Evolutionary conservation across 2,888 invertebrate genomes (phyloP).

Genomic region (Halocaridina rubra): DNA sequence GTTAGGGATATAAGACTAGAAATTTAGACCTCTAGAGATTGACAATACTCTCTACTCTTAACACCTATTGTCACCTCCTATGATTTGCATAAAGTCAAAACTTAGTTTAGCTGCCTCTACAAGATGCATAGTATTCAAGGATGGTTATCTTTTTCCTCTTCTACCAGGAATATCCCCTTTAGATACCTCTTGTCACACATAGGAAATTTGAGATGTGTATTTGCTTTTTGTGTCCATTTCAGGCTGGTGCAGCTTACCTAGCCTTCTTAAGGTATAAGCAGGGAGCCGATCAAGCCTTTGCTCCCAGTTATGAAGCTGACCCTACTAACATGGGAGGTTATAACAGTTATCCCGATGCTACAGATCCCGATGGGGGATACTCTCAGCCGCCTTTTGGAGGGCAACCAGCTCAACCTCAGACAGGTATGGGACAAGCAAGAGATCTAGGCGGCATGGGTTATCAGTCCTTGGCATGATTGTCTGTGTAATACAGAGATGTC

Average conservation of each 20-base stretch:
- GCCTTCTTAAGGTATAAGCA: conserved; percentile 93
- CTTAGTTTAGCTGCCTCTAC: too few species aligned
- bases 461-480: conserved; percentile 21
- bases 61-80: too few species aligned
- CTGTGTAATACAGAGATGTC: not conserved
- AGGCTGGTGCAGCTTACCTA: conserved; percentile 79
- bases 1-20: too few species aligned
- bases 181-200: too few species aligned
- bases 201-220: too few species aligned
- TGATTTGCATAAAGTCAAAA: too few species aligned
- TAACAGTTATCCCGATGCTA: conserved; percentile 63
- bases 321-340: conserved; percentile 59
- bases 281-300: conserved; percentile 91
- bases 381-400: conserved; percentile 63
- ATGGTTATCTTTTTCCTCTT: too few species aligned
- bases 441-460: conserved; percentile 12
- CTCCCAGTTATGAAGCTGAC: conserved; percentile 85
- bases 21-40: too few species aligned
- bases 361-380: conserved; percentile 63
- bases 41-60: too few species aligned
- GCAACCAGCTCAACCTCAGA: conserved; percentile 47
- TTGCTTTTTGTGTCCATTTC: too few species aligned
- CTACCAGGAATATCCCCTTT: too few species aligned
- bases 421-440: conserved; percentile 28
- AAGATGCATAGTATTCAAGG: too few species aligned